Percentiles rank a stretch among this genome's conserved stretches.
Conservation (phyloP, 2,797 vertebrate genomes). For the Mus spretus region DNA sequence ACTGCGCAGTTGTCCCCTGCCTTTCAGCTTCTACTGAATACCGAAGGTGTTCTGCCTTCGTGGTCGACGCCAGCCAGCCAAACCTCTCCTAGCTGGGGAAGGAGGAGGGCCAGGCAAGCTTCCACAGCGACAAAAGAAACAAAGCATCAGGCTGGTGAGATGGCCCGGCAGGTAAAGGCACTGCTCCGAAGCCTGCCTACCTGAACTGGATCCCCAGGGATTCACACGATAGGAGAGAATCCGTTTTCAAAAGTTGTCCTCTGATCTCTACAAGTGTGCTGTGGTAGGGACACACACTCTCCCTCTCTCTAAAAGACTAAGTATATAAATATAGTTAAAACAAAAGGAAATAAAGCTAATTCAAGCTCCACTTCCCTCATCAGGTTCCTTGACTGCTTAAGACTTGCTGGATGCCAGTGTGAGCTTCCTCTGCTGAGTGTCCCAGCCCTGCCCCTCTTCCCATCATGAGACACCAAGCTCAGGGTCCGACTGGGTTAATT, state of each 20-base stretch:
- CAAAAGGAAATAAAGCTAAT: background rate
- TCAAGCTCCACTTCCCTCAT: background rate
- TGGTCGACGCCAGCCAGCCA: background rate
- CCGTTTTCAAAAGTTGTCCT: background rate
- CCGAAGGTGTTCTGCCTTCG: background rate
- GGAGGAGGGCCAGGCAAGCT: background rate
- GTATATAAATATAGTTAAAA: background rate
- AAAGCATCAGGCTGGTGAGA: background rate
- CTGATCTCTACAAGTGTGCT: background rate
- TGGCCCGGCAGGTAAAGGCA: background rate
- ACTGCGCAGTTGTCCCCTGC: background rate
- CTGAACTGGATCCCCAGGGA: background rate
- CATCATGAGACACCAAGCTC: background rate
- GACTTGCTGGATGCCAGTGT: background rate
- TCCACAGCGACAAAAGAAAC: background rate
- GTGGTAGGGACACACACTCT: background rate
- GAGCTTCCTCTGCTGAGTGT: background rate
- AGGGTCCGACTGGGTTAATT: background rate
- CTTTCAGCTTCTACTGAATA: background rate
- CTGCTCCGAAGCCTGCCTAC: too few species aligned
- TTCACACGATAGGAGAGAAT: background rate
- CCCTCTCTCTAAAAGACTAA: background rate
- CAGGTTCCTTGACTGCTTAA: background rate
- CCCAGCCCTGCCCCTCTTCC: background rate
- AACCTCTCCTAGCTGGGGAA: background rate